Conservation (phyloP, 1,140 invertebrate species). For the Diprion similis region DNA sequence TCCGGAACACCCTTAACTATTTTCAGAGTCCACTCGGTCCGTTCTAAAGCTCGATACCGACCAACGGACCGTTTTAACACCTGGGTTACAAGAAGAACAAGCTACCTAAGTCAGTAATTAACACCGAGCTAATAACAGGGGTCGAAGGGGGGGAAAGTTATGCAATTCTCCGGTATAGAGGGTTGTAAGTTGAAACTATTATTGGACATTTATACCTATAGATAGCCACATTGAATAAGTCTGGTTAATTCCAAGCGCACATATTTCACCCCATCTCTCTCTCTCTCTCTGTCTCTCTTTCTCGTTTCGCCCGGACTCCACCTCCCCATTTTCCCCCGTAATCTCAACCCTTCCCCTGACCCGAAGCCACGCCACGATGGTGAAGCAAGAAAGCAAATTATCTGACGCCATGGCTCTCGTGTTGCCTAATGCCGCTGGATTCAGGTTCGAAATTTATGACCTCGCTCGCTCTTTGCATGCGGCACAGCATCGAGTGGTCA, state of each 20-base stretch:
- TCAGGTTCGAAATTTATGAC: background rate
- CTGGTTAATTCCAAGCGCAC: background rate
- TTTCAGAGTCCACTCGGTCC: too few species aligned
- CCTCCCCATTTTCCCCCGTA: background rate
- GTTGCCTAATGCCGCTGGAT: slow-evolving; percentile 7
- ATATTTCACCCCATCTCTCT: background rate
- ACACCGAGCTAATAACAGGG: too few species aligned
- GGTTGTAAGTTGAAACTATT: background rate
- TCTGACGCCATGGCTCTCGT: background rate
- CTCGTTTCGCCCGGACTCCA: too few species aligned
- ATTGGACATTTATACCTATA: background rate
- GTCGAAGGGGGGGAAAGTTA: too few species aligned
- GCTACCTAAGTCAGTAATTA: too few species aligned
- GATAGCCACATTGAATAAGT: background rate
- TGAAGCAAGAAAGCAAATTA: slow-evolving; percentile 1
- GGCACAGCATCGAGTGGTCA: background rate
- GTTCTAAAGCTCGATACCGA: too few species aligned
- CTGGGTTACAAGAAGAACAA: too few species aligned
- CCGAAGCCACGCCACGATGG: background rate
- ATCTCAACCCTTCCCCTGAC: background rate
- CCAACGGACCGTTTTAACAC: too few species aligned
- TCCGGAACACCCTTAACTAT: too few species aligned
- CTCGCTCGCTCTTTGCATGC: background rate
- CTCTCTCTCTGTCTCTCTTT: too few species aligned
- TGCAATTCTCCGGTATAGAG: too few species aligned